Conservation (phyloP, 2,888 invertebrate genomes). For the Zhengitettix transpicula region DNA sequence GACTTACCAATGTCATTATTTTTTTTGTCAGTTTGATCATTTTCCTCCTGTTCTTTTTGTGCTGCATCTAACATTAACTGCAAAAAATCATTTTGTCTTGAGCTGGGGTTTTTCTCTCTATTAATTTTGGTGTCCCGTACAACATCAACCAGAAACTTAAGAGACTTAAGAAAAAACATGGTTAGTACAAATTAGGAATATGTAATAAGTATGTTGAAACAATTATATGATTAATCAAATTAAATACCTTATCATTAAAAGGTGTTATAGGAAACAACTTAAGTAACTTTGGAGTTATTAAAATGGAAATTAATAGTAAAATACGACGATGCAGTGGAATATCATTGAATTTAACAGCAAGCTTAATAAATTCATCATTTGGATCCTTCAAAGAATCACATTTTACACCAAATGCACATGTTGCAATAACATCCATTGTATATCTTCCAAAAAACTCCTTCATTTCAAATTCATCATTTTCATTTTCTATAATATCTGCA, state of each 20-base stretch:
- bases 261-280: conserved; percentile 15
- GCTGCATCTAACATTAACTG: conserved; percentile 33
- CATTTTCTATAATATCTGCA: background rate
- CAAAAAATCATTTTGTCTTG: conserved; percentile 29
- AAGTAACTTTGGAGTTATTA: conserved; percentile 13
- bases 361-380: conserved; percentile 31
- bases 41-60: conserved; percentile 22
- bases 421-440: conserved; percentile 37
- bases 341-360: conserved; percentile 15
- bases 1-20: background rate
- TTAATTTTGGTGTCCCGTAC: conserved; percentile 14
- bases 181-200: too few relatives aligned
- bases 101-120: conserved; percentile 8
- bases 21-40: background rate
- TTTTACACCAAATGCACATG: conserved; percentile 38
- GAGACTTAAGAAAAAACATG: background rate
- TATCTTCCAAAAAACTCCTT: conserved; percentile 36
- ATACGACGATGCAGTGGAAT: conserved; percentile 12
- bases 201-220: too few relatives aligned
- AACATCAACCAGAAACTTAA: conserved; percentile 15
- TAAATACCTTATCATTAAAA: conserved; percentile 15
- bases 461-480: conserved; percentile 30
- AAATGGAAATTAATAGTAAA: conserved; percentile 14
- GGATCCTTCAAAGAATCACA: conserved; percentile 32
- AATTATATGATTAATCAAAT: background rate